These are phyloP conservation scores for Hirtodrosophila cameraria DNA, from an alignment of 2,888 invertebrate species.

Conservation along the genomic window DNA sequence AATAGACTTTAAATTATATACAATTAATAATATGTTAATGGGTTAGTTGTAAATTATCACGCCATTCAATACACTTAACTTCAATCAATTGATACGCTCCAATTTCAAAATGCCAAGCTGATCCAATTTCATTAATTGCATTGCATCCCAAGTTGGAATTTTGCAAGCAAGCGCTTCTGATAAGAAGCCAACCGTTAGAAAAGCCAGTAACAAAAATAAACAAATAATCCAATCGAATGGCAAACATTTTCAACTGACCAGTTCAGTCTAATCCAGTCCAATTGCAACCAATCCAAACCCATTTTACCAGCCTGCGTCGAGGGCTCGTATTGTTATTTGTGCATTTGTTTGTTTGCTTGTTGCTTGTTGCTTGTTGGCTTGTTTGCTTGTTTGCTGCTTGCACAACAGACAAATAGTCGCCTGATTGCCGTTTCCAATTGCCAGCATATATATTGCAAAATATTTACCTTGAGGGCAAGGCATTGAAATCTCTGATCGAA, in stretches of 20 bases:
- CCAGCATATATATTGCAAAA: slow-evolving; percentile 40
- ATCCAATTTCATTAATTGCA: slow-evolving; percentile 53
- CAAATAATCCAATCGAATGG: slow-evolving; percentile 12
- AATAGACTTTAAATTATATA: slow-evolving; percentile 17
- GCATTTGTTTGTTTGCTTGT: slow-evolving; percentile 17
- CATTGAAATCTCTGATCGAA: not conserved
- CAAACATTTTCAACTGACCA: slow-evolving; percentile 2
- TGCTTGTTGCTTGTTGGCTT: slow-evolving; percentile 25
- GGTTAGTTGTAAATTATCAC: slow-evolving; percentile 1
- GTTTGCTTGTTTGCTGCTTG: slow-evolving; percentile 34
- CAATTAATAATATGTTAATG: slow-evolving; percentile 2
- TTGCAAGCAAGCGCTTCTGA: slow-evolving; percentile 7
- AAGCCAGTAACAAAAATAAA: slow-evolving; percentile 1
- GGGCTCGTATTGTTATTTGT: slow-evolving; percentile 20
- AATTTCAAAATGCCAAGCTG: slow-evolving; percentile 37
- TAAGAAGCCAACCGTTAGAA: slow-evolving; percentile 39
- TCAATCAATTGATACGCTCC: slow-evolving; percentile 47
- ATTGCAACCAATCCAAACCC: slow-evolving; percentile 4
- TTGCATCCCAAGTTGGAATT: slow-evolving; percentile 21
- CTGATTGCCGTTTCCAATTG: slow-evolving; percentile 46
- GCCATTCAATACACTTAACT: slow-evolving; percentile 1
- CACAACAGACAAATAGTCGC: slow-evolving; percentile 47
- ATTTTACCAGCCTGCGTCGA: not conserved
- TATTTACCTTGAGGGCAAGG: slow-evolving; percentile 30
- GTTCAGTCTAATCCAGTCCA: slow-evolving; percentile 1